phyloP scores from a whole-genome alignment of 2,888 invertebrate genomes.

The Hipparchia sbordonii region DNA sequence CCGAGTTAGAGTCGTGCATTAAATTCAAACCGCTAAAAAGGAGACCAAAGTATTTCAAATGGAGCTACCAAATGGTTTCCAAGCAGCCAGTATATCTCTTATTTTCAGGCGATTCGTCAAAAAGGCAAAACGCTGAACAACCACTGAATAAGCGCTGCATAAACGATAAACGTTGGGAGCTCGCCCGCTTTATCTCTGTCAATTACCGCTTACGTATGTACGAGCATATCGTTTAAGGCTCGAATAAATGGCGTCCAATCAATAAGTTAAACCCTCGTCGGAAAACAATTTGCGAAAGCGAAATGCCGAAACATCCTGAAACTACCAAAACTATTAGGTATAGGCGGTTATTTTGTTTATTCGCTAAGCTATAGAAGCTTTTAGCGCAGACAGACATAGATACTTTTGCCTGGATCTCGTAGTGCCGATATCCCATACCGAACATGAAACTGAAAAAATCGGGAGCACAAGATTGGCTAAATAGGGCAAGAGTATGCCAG shows the following conservation, averaged over 20 bases:
- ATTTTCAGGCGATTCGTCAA: conserved; percentile 30
- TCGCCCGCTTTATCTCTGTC: conserved; percentile 37
- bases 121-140: conserved; percentile 17
- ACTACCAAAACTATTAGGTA: not conserved
- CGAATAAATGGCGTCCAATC: conserved; percentile 35
- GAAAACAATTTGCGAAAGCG: conserved; percentile 22
- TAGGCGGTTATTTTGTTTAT: too few species aligned
- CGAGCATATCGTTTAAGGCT: conserved; percentile 30
- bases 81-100: not conserved
- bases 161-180: conserved; percentile 33
- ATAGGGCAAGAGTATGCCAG: too few species aligned
- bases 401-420: too few species aligned
- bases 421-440: too few species aligned
- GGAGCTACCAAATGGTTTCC: too few species aligned
- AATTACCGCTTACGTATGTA: conserved; percentile 36
- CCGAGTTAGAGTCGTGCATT: too few species aligned
- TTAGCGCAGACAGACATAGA: too few species aligned
- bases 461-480: too few species aligned
- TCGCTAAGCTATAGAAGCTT: too few species aligned
- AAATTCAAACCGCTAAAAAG: too few species aligned
- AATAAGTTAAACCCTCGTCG: conserved; percentile 26
- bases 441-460: too few species aligned
- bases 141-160: conserved; percentile 21
- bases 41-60: too few species aligned
- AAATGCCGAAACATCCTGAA: conserved; percentile 4